Evolutionary conservation across 2,888 invertebrate species (phyloP), one percentile per base, ranked within the genome.

Genomic region (Flexamia atlantica): DNA sequence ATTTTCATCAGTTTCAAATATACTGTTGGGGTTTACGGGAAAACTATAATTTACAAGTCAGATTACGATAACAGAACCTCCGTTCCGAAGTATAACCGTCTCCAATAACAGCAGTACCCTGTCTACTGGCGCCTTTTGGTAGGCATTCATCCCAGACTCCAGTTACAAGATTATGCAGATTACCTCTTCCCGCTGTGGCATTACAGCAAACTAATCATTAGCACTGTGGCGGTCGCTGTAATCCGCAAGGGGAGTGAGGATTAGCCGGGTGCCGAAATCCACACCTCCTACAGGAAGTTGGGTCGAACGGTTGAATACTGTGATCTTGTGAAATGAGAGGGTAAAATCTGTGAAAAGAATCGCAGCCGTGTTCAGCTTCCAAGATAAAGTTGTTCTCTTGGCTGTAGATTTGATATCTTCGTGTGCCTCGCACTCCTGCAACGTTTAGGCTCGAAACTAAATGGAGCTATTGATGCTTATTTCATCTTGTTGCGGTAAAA

Each of bases 161-260:
- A 3, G 57, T 57, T 57, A 2, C 12, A 23, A 9, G 57, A 57
- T 57, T 57, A 57, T 57, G 57, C 25, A 23, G 20, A 57, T 57
- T 57, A 57, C 9, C 3, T 3, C 20, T 23, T 25, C 25, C 57
- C 23, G 25, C 23, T 12, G 20, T 57, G 25, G 12, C 23, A 57
- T 57, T 57, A 57, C 23, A 23, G 57, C 9, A 7, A 57, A 5
- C 57, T 14, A 23, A 23, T 57, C 23, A 57, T 57, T 57, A 57
- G 57, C 25, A 57, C 36, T 36, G 36, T 14, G 57, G 57, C 57
- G 57, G 57, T 57, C 23, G 57, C 57, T 23, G 12, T 57, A 57
- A 57, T 57, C 57, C 57, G 57, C 57, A 23, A 46, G 57, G 57
- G 57, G 57, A 23, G 46, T 20, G 20, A 23, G 57, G 57, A 23